Evolutionary conservation across 2,888 invertebrate species (phyloP).

Genomic region (Epicampocera succincta): DNA sequence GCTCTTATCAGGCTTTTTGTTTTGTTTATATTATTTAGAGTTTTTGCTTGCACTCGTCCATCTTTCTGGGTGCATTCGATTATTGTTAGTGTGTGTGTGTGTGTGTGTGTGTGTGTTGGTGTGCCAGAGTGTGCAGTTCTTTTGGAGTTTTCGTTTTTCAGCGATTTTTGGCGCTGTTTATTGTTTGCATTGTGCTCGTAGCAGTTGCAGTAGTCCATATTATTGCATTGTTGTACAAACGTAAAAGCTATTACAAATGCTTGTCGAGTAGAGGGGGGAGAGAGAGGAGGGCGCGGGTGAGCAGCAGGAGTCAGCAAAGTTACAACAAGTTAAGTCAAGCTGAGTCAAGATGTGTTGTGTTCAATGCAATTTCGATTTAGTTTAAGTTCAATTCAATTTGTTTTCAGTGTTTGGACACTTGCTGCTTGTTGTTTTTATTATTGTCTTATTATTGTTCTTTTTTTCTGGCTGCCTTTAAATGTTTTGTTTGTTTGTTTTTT

Average conservation of each 20-base stretch:
- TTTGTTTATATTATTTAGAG: constrained; percentile 49
- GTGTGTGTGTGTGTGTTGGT: constrained; percentile 15
- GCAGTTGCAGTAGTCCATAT: constrained; percentile 12
- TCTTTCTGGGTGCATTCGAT: constrained; percentile 16
- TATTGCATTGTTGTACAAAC: constrained; percentile 33
- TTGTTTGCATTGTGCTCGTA: constrained; percentile 37
- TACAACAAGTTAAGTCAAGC: constrained; percentile 22
- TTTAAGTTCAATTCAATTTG: constrained; percentile 67
- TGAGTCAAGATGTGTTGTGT: constrained; percentile 28
- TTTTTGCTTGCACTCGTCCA: constrained; percentile 12
- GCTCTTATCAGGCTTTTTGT: constrained; percentile 58
- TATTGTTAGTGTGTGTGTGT: constrained; percentile 39
- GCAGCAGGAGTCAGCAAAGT: constrained; percentile 30
- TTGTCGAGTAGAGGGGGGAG: neutral
- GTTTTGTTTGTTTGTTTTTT: constrained; percentile 26
- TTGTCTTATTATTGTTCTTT: constrained; percentile 42
- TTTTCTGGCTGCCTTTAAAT: constrained; percentile 6
- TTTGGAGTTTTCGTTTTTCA: constrained; percentile 17
- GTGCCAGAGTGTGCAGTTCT: neutral
- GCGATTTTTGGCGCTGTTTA: constrained; percentile 66
- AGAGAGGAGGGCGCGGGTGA: constrained; percentile 4
- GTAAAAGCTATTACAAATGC: constrained; percentile 43
- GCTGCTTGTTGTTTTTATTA: constrained; percentile 63
- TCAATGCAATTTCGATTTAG: constrained; percentile 53
- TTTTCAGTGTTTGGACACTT: constrained; percentile 59